A percentile compares a stretch with the other conserved stretches of the same genome.
Evolutionary conservation across 2,797 vertebrate species (phyloP).

Genomic region (Cryptoblepharus egeriae): DNA sequence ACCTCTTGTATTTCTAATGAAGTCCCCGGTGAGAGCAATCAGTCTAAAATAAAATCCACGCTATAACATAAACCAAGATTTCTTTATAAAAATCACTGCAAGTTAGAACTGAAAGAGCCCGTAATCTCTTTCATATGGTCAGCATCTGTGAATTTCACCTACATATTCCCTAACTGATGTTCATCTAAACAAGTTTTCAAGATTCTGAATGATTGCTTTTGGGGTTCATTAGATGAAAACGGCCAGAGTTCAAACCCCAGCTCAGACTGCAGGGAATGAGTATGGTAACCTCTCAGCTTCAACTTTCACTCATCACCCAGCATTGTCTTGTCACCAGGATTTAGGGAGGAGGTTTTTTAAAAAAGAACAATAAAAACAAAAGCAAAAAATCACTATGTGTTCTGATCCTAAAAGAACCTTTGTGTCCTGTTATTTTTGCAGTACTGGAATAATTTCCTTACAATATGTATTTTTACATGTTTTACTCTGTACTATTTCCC

Average conservation of each 20-base stretch:
- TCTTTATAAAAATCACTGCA: conserved; percentile 6
- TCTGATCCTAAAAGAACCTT: not conserved
- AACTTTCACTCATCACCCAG: not conserved
- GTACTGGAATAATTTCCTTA: not conserved
- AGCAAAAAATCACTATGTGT: not conserved
- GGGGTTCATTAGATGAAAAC: not conserved
- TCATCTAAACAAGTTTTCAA: not conserved
- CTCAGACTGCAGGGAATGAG: not conserved
- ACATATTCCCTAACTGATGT: not conserved
- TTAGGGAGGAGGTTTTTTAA: not conserved
- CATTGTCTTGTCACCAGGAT: not conserved
- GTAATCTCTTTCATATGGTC: conserved; percentile 28
- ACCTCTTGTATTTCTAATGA: conserved; percentile 65
- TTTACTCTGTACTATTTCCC: no score
- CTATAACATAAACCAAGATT: conserved; percentile 19
- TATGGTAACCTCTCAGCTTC: not conserved
- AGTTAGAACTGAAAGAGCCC: not conserved
- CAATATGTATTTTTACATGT: no score
- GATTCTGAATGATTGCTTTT: not conserved
- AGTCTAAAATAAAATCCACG: conserved; percentile 65
- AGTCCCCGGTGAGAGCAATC: conserved; percentile 57
- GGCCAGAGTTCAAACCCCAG: not conserved
- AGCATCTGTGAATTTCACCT: not conserved
- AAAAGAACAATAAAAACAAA: no score
- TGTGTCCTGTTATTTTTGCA: not conserved